phyloP scores from a whole-genome alignment of 2,797 vertebrate species.

The Pseudochromis fuscus region DNA sequence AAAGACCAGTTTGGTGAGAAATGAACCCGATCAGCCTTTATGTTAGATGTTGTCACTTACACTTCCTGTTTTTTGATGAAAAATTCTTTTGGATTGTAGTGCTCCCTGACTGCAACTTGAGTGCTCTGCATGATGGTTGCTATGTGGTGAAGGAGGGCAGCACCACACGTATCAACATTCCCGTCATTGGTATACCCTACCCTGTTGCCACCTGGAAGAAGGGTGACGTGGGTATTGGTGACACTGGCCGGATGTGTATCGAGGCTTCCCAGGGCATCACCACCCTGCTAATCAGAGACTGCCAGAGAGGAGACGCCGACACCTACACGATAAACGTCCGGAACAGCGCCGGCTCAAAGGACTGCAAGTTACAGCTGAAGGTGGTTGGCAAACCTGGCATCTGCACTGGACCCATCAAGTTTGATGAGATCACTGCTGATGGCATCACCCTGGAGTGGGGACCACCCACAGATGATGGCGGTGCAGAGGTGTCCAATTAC shows the following conservation, averaged over 20 bases:
- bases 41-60: neutral
- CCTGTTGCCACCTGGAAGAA: constrained; percentile 94
- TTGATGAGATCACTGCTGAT: constrained; percentile 98
- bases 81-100: constrained; percentile 81
- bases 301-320: constrained; percentile 93
- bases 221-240: constrained; percentile 87
- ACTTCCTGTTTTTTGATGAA: neutral
- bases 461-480: constrained; percentile 95
- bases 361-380: constrained; percentile 90
- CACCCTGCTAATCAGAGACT: constrained; percentile 93
- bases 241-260: constrained; percentile 91
- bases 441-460: constrained; percentile 96
- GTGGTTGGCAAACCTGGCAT: constrained; percentile 98
- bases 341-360: constrained; percentile 92
- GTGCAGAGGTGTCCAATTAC: constrained; percentile 98
- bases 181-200: constrained; percentile 90
- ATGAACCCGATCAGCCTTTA: neutral
- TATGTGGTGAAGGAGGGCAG: constrained; percentile 94
- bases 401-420: constrained; percentile 94
- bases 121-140: constrained; percentile 89
- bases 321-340: constrained; percentile 91
- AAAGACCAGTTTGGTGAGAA: constrained; percentile 95
- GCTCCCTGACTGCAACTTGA: constrained; percentile 93
- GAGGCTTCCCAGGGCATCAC: constrained; percentile 91
- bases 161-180: constrained; percentile 93